Evolutionary conservation across 2,888 invertebrate genomes (phyloP).

Genomic region (Acleris sparsana): DNA sequence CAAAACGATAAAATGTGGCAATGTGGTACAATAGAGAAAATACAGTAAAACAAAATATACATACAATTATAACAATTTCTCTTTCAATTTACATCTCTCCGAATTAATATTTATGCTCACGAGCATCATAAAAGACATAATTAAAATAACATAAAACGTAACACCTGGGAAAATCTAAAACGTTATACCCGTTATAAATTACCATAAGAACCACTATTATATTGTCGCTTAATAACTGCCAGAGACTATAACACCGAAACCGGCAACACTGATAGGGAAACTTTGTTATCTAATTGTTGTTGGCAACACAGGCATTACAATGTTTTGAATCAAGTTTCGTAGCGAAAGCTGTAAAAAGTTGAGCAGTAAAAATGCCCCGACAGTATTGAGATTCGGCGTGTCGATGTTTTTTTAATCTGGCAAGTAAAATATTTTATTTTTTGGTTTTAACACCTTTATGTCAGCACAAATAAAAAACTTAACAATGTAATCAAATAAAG

Average conservation of each 20-base stretch:
- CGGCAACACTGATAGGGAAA: constrained; percentile 25
- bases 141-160: constrained; percentile 32
- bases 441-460: too few species aligned
- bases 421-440: too few species aligned
- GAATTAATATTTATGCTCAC: too few species aligned
- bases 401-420: not conserved
- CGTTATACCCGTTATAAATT: constrained; percentile 29
- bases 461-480: too few species aligned
- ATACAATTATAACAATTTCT: too few species aligned
- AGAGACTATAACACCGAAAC: constrained; percentile 9
- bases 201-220: constrained; percentile 20
- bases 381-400: not conserved
- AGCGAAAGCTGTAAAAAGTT: constrained; percentile 19
- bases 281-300: constrained; percentile 35
- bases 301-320: constrained; percentile 28
- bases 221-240: constrained; percentile 24
- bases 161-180: constrained; percentile 31
- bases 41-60: too few species aligned
- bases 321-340: constrained; percentile 17
- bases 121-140: constrained; percentile 22
- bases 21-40: too few species aligned
- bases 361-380: constrained; percentile 9
- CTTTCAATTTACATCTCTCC: too few species aligned
- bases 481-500: too few species aligned
- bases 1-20: too few species aligned